Base-by-base conservation (phyloP, 1,140 invertebrate genomes). In the Leptestheria dahalacensis region DNA sequence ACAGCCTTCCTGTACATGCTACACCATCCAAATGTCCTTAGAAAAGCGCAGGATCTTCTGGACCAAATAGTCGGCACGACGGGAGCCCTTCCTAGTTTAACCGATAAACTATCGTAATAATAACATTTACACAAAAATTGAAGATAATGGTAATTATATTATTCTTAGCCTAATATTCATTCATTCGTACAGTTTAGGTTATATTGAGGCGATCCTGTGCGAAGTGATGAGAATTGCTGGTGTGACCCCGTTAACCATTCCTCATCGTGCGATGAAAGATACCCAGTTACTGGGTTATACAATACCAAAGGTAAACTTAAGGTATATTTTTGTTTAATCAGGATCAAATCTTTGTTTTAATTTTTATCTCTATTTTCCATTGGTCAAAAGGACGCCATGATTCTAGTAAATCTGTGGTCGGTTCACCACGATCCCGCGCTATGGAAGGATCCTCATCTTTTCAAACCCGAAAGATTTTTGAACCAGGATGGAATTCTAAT, bases 251-350 rank as follows among this genome's bases (percentile, higher is more conserved):
- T 66, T 87, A 21, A 77, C 79, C 12, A 84, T 85, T 3, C 84
- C 85, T 0, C 82, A 83, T 62, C 76, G 75, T 66, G 73, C 80
- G 1, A 69, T 72, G 1, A 70, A 76, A 52, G 72, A 80, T 57
- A 73, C 79, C 1, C 66, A 65, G 25, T 65, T 87, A 2, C 70
- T 75, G 11, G 76, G 77, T 48, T 84, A 81, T 64, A 60, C 64
- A 20, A 82, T 87, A 68, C 82, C 84, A 1, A 78, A 84, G 72
- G 84, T 85, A 72, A n/a, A n/a, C n/a, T n/a, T n/a, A n/a, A n/a
- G n/a, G n/a, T n/a, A n/a, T n/a, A n/a, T n/a, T n/a, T n/a, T n/a
- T n/a, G n/a, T n/a, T n/a, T n/a, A n/a, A n/a, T n/a, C n/a, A n/a
- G n/a, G n/a, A n/a, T n/a, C n/a, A n/a, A n/a, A n/a, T n/a, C n/a